These are phyloP conservation scores for Aspidapion aeneum DNA, from an alignment of 2,888 invertebrate genomes.

Conservation along the genomic window DNA sequence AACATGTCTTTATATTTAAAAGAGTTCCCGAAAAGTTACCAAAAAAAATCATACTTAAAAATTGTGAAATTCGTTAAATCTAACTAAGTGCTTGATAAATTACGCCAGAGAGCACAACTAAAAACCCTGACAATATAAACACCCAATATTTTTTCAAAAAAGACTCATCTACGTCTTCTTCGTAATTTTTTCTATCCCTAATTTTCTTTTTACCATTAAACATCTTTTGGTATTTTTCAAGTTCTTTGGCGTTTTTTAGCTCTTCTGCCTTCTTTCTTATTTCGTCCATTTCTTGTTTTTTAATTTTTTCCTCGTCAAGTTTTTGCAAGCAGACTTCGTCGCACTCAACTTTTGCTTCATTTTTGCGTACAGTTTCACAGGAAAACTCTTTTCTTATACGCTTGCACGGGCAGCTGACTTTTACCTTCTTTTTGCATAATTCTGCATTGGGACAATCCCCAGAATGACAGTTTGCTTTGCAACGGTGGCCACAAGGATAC, in stretches of 20 bases:
- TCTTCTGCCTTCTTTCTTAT: constrained; percentile 61
- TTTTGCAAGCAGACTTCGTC: constrained; percentile 62
- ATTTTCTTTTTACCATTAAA: constrained; percentile 63
- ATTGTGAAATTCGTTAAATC: no score
- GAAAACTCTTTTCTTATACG: constrained; percentile 69
- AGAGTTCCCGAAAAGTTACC: no score
- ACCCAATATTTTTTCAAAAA: constrained; percentile 38
- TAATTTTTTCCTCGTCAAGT: constrained; percentile 52
- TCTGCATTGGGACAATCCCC: constrained; percentile 65
- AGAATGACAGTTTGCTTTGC: constrained; percentile 68
- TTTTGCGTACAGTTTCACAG: constrained; percentile 58
- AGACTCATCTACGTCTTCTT: constrained; percentile 37
- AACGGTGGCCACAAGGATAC: constrained; percentile 83
- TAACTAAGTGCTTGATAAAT: constrained; percentile 18
- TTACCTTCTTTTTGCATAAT: constrained; percentile 75
- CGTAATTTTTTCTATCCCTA: constrained; percentile 49
- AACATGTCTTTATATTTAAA: no score
- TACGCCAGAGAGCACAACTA: constrained; percentile 15
- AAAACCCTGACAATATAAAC: constrained; percentile 11
- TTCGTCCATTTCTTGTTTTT: constrained; percentile 55
- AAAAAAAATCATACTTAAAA: no score
- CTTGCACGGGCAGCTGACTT: constrained; percentile 74
- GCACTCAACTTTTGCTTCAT: constrained; percentile 54
- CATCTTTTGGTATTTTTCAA: constrained; percentile 75
- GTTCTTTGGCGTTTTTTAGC: constrained; percentile 64